These are phyloP conservation scores for Chionoecetes opilio DNA, from an alignment of 1,140 invertebrate genomes.

Conservation along the genomic window DNA sequence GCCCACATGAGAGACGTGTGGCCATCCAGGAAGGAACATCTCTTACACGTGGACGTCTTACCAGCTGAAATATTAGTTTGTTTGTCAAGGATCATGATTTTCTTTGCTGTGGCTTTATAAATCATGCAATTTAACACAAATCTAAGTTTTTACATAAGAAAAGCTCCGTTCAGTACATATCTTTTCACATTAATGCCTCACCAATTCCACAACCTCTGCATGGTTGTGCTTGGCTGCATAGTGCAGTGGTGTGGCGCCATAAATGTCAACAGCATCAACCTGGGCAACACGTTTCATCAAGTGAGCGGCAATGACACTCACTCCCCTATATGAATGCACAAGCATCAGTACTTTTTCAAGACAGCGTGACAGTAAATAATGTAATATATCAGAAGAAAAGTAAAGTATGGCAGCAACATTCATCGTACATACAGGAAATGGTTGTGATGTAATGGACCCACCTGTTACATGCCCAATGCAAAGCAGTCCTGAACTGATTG, in stretches of 20 bases:
- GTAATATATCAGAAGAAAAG: background rate
- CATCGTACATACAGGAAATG: background rate
- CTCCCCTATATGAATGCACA: conserved; percentile 38
- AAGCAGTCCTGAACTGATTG: conserved; percentile 72
- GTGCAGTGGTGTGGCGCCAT: conserved; percentile 72
- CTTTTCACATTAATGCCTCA: background rate
- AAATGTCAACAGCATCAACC: conserved; percentile 71
- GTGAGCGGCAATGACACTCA: conserved; percentile 66
- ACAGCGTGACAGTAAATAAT: background rate
- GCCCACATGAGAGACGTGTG: conserved; percentile 70
- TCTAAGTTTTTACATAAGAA: background rate
- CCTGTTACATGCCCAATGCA: conserved; percentile 76
- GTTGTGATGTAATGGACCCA: background rate
- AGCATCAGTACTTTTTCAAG: background rate
- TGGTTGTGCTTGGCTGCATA: conserved; percentile 70
- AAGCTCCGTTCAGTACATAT: background rate
- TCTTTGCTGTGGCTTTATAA: background rate
- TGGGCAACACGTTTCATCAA: conserved; percentile 61
- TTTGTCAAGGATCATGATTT: too few relatives aligned
- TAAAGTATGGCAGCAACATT: background rate
- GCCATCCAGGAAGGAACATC: conserved; percentile 69
- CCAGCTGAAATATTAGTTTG: conserved; percentile 51
- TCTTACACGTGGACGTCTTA: conserved; percentile 66
- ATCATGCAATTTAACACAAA: background rate
- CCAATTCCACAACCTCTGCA: conserved; percentile 71